Evolutionary conservation across 2,113 vertebrate genomes (phyloP).

Genomic region (Phaethon lepturus): DNA sequence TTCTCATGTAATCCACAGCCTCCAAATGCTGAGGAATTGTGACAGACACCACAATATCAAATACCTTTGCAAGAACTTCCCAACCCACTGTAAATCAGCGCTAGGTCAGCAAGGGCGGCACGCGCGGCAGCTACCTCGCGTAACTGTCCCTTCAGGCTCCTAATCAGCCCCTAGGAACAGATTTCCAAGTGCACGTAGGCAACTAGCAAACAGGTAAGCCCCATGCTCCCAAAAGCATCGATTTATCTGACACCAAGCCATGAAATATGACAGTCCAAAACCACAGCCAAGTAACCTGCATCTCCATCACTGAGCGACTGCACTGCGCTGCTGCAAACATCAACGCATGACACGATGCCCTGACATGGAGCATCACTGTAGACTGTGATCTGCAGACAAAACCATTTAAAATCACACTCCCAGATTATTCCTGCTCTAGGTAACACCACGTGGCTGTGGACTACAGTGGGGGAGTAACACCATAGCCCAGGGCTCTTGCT

Average conservation of each 20-base stretch:
- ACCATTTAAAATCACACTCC: not conserved
- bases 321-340: fast-evolving
- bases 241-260: not conserved
- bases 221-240: not conserved
- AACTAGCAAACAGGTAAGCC: not conserved
- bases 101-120: not conserved
- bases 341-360: fast-evolving
- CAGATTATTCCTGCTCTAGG: not conserved
- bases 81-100: not conserved
- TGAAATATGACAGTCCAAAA: not conserved
- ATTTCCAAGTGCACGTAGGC: not conserved
- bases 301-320: not conserved
- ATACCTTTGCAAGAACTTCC: not conserved
- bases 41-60: not conserved
- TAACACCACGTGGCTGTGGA: not conserved
- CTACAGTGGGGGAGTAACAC: fast-evolving
- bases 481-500: not conserved
- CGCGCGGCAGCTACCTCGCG: fast-evolving
- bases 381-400: not conserved
- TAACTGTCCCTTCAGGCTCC: not conserved
- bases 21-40: not conserved
- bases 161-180: not conserved
- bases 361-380: fast-evolving
- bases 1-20: not conserved
- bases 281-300: not conserved